Evolutionary conservation across 2,113 vertebrate species (phyloP).

Genomic region (Glaucomys volans): DNA sequence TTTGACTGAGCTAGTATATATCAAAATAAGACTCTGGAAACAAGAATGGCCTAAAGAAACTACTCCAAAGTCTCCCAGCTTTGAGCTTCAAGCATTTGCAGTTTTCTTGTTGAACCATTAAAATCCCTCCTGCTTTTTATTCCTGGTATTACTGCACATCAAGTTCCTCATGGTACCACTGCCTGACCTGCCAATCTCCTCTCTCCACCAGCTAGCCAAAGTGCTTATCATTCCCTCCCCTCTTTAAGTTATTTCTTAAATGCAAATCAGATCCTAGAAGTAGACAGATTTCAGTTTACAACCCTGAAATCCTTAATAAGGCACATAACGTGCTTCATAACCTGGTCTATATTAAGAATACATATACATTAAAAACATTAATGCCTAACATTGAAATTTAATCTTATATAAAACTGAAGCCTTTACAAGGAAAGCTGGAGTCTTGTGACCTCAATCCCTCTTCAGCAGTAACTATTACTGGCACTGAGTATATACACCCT

Average conservation of each 20-base stretch:
- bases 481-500: neutral
- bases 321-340: neutral
- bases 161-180: neutral
- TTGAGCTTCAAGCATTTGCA: no score
- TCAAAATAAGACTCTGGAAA: neutral
- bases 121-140: neutral
- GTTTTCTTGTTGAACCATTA: neutral
- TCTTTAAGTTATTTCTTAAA: neutral
- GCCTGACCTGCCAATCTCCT: neutral
- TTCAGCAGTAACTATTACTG: no score
- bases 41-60: neutral
- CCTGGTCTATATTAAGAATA: neutral
- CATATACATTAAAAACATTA: neutral
- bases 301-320: neutral
- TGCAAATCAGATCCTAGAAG: neutral
- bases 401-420: neutral
- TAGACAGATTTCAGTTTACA: neutral
- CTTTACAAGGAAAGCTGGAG: neutral
- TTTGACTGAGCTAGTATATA: neutral
- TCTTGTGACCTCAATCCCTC: neutral
- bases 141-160: neutral
- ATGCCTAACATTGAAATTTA: neutral
- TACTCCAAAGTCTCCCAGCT: neutral
- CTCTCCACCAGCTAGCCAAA: neutral
- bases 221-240: rapidly evolving